Percentiles rank a stretch among this genome's conserved stretches.
Conservation (phyloP, 2,797 vertebrate species). For the Ciconia nigra region DNA sequence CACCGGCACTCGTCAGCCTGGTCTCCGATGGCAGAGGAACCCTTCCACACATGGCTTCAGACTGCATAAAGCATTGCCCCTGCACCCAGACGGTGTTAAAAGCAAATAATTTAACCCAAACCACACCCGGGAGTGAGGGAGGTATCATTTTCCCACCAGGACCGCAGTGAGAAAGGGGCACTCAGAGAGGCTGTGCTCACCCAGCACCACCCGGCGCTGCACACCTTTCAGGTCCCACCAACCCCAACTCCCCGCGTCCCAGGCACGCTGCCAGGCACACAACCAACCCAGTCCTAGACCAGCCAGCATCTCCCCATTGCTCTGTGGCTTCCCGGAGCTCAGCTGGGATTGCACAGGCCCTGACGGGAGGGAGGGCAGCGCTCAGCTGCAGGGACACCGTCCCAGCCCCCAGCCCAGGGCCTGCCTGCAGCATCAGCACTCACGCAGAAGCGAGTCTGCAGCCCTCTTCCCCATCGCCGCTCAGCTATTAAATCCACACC, state of each 20-base stretch:
- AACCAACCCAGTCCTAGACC: not conserved
- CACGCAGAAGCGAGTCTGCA: not conserved
- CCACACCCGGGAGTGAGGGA: not conserved
- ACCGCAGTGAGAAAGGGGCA: not conserved
- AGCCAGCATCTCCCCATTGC: not conserved
- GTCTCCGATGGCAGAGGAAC: not conserved
- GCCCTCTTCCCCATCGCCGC: not conserved
- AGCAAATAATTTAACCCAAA: not conserved
- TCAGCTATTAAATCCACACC: not conserved
- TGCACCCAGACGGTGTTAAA: not conserved
- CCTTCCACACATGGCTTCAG: not conserved
- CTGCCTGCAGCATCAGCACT: not conserved
- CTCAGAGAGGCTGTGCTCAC: not conserved
- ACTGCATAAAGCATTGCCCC: not conserved
- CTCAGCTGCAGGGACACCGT: not conserved
- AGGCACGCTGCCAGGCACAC: accelerated
- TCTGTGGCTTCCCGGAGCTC: not conserved
- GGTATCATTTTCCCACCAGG: not conserved
- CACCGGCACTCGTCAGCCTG: not conserved
- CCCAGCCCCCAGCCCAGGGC: not conserved
- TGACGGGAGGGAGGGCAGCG: accelerated
- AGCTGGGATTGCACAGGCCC: not conserved
- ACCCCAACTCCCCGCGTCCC: not conserved
- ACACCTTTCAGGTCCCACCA: not conserved
- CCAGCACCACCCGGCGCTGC: not conserved